Evolutionary conservation across 1,140 invertebrate species (phyloP), one percentile per base, ranked within the genome.

Genomic region (Drosophila grimshawi): DNA sequence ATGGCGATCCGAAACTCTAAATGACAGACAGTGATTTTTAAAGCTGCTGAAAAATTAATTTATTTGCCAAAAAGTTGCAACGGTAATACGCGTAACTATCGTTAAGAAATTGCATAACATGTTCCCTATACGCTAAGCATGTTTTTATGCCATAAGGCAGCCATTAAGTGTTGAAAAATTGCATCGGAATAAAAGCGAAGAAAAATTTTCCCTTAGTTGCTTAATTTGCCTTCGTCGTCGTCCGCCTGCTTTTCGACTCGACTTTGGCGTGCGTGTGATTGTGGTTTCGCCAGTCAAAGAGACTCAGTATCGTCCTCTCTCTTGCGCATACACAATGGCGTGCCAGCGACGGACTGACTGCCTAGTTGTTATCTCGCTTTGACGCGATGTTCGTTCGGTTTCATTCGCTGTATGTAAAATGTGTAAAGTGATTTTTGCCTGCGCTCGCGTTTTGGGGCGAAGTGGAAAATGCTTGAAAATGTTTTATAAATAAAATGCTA

Each of bases 401-500:
- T 75, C 64, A 71, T 68, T 78, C 71, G 76, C 60, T 78, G 80
- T 82, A 82, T 78, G 80, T 82, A 82, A 81, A 82, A 75, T 78
- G 78, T 82, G 88, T 86, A 86, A 90, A 90, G 88, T 80, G 88
- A 90, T 90, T 90, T 90, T 90, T 80, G 66, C 85, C 68, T 78
- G 66, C 49, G 73, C 75, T 81, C 81, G 79, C 19, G 19, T 19
- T 80, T 90, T 80, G 48, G 86, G 86, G 82, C 86, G 86, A 90
- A 90, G 86, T 90, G 85, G 86, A 90, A 90, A 86, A 76, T 86
- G 86, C 80, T 90, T 67, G 75, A 86, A 90, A 76, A 71, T 85
- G 81, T 82, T 81, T 80, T 77, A 82, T 90, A 78, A 82, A 76
- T 90, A 78, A 80, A 78, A 72, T 78, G 68, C 51, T 62, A 66